A percentile compares a stretch with the other conserved stretches of the same genome.
phyloP scores from a whole-genome alignment of 2,113 vertebrate genomes.

The Psilopsiagon aymara region DNA sequence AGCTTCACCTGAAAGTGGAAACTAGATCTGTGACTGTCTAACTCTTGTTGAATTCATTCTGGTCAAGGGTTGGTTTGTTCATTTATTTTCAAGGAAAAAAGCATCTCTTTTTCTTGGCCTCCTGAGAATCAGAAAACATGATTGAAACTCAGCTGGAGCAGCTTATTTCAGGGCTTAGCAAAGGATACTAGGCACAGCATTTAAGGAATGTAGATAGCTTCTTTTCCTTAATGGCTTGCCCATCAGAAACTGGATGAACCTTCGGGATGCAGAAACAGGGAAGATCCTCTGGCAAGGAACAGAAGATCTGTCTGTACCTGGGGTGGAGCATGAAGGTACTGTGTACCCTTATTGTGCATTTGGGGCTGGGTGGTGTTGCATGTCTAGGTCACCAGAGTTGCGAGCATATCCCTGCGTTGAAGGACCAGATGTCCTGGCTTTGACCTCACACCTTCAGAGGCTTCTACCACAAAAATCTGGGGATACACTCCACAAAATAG shows the following conservation, averaged over 20 bases:
- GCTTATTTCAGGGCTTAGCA: not conserved
- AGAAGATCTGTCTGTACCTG: slow-evolving; percentile 95
- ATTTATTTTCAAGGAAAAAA: not conserved
- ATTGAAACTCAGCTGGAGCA: not conserved
- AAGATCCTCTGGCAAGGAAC: slow-evolving; percentile 99
- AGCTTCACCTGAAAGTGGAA: slow-evolving; percentile 2
- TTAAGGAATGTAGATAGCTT: not conserved
- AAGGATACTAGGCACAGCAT: not conserved
- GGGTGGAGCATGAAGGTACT: slow-evolving; percentile 98
- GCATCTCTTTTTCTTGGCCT: not conserved
- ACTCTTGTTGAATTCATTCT: not conserved
- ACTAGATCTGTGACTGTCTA: not conserved
- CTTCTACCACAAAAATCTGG: not conserved
- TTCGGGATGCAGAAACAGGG: slow-evolving; percentile 97
- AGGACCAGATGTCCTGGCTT: not conserved
- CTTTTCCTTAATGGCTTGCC: slow-evolving; percentile 72
- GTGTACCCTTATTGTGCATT: not conserved
- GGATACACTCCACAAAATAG: not conserved
- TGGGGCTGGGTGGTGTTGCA: not conserved
- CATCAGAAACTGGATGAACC: slow-evolving; percentile 98
- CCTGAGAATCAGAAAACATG: not conserved
- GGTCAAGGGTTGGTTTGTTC: not conserved
- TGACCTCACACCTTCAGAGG: not conserved
- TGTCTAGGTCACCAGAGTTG: not conserved
- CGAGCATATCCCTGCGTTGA: not conserved